Base-by-base conservation (phyloP, 1,140 invertebrate genomes). In the Dreissena polymorpha region DNA sequence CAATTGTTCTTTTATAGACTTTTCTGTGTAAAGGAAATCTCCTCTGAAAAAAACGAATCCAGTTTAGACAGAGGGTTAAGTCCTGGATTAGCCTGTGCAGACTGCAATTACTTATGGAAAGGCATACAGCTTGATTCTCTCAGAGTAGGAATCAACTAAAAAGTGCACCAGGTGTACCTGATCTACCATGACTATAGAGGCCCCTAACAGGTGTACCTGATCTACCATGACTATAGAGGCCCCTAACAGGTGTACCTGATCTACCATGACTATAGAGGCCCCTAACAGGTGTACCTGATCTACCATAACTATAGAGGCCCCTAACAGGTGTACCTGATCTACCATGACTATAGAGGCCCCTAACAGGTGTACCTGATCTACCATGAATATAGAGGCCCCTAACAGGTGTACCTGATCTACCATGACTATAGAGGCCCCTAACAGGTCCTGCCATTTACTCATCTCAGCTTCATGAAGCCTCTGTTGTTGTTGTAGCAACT, bases 401-500 rank as follows among this genome's bases (percentile, higher is more conserved):
- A n/a, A n/a, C n/a, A n/a, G n/a, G n/a, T n/a, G n/a, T 71, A 90
- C 88, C 70, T 90, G 78, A 76, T 89, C 86, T 27, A 90, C 80
- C 39, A 90, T 76, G 23, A 75, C 21, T 65, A 88, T 84, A 51
- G 88, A 87, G 5, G 87, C 53, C 18, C 69, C 76, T n/a, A 97
- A 93, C 83, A 96, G 94, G 86, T 95, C 94, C 88, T 96, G 94
- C 96, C 96, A 97, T 87, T 95, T 95, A 69, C 95, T 94, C 88
- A 96, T 94, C 92, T 97, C 96, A 51, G 95, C 93, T 68, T 95
- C 94, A 93, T 97, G 96, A 51, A 96, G 93, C 63, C 93, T 94
- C 92, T 96, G 95, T 93, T 97, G 96, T 65, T 95, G 94, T 88
- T 96, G 95, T 67, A 97, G 92, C 72, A 96, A 92, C 85, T 94